A percentile compares a stretch with the other conserved stretches of the same genome.
Conservation (phyloP, 2,888 invertebrate genomes). For the Drosophila infuscata region DNA sequence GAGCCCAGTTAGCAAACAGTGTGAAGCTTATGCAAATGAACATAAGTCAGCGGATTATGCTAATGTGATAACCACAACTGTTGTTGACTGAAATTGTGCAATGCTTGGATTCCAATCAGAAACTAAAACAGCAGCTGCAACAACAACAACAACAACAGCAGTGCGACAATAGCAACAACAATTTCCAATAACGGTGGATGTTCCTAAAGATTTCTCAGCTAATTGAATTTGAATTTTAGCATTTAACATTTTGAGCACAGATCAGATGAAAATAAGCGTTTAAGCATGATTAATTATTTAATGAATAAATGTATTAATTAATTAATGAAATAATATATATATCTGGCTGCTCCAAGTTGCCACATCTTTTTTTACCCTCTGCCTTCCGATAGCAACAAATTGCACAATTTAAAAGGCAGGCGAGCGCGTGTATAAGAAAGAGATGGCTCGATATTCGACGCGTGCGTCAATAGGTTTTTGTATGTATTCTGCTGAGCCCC, state of each 20-base stretch:
- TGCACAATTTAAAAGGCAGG: too few relatives aligned
- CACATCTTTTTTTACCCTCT: too few relatives aligned
- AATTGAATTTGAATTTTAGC: slow-evolving; percentile 41
- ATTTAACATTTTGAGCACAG: neutral
- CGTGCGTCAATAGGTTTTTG: too few relatives aligned
- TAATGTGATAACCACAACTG: slow-evolving; percentile 47
- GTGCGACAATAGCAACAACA: neutral
- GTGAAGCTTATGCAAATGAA: slow-evolving; percentile 70
- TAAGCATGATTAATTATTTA: slow-evolving; percentile 3
- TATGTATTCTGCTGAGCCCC: too few relatives aligned
- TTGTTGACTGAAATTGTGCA: slow-evolving; percentile 54
- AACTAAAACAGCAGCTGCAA: slow-evolving; percentile 27
- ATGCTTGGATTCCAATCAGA: slow-evolving; percentile 54
- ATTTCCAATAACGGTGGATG: slow-evolving; percentile 26
- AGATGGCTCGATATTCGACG: too few relatives aligned
- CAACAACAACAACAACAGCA: slow-evolving; percentile 7
- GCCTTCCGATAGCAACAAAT: too few relatives aligned
- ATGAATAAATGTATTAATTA: too few relatives aligned
- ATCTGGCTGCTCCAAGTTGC: too few relatives aligned
- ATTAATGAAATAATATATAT: too few relatives aligned
- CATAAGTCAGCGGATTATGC: slow-evolving; percentile 74
- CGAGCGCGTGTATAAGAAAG: too few relatives aligned
- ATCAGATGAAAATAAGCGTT: too few relatives aligned
- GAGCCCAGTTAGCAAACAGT: slow-evolving; percentile 21
- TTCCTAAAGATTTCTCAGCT: slow-evolving; percentile 31